Evolutionary conservation across 2,113 vertebrate species (phyloP).

Genomic region (Pitta sordida): DNA sequence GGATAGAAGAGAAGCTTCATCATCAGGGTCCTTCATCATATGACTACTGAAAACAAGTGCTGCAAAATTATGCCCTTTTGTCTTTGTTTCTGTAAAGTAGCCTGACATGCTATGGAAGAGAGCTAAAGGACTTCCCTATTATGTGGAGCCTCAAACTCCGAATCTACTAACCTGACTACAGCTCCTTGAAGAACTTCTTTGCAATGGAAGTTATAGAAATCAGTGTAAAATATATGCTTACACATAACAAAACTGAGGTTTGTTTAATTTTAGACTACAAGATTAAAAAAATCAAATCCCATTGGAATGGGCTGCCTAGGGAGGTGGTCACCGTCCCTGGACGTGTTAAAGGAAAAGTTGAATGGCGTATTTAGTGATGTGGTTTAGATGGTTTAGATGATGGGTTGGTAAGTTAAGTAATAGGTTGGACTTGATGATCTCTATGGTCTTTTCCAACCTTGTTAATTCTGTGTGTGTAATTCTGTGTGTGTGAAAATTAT

Average conservation of each 20-base stretch:
- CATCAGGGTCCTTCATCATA: neutral
- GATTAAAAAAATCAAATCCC: conserved; percentile 34
- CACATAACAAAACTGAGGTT: neutral
- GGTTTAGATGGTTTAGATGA: too few relatives aligned
- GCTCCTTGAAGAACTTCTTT: conserved; percentile 5
- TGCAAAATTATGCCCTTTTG: neutral
- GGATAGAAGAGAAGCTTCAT: neutral
- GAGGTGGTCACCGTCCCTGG: too few relatives aligned
- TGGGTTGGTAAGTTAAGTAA: too few relatives aligned
- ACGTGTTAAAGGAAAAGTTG: too few relatives aligned
- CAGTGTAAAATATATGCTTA: conserved; percentile 26
- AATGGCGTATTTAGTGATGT: too few relatives aligned
- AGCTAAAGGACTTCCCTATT: neutral
- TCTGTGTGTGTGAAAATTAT: too few relatives aligned
- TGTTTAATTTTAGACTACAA: neutral
- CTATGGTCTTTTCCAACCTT: too few relatives aligned
- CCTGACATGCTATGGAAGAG: neutral
- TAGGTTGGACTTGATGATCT: too few relatives aligned
- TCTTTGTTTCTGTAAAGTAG: neutral
- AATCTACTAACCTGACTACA: neutral
- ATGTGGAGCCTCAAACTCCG: neutral
- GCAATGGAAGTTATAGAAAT: conserved; percentile 16
- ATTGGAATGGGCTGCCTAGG: too few relatives aligned
- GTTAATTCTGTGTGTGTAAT: too few relatives aligned
- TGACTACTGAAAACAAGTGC: neutral